Base-by-base conservation (phyloP, 1,140 invertebrate species). In the Drosophila pseudoobscura region DNA sequence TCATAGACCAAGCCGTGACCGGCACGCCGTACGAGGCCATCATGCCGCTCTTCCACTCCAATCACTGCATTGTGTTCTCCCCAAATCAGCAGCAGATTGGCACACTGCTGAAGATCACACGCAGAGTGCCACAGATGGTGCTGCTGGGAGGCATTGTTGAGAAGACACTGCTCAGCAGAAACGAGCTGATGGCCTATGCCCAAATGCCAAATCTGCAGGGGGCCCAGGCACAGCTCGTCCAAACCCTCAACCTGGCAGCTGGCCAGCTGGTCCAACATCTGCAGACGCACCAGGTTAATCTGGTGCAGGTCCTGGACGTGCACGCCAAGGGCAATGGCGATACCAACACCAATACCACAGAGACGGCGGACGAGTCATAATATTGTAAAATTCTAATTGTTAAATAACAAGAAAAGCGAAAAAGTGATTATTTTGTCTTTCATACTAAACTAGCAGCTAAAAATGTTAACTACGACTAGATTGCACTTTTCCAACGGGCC, bases 141-240 rank as follows among this genome's bases (percentile, higher is more conserved):
- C 89, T 95, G 11, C 85, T 96, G 79, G 95, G 95, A 79, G 95
- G 94, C 29, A 94, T 96, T 64, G 92, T 95, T 52, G 93, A 96
- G 70, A 93, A 94, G 46, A 93, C 91, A 52, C 90, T 96, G n/a
- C 68, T 96, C 29, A 94, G 93, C 39, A 93, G 93, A 50, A 94
- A 95, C 83, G 94, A 96, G 71, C 92, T 96, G 17, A 68, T 94
- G 31, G 92, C 93, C 65, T 95, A 93, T 68, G 94, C 94, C 51
- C 91, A 93, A 78, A 92, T 95, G 77, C 94, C 94, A 1, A 93
- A 93, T 80, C 75, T 96, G 54, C 93, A 94, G 71, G 87, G 92
- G 31, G 93, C 93, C 0, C 93, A 94, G 80, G 92, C 93, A 31
- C 92, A 93, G 75, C 91, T 96, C 17, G 95, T 95, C 59, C 93